Conservation (phyloP, 2,888 invertebrate species). For the Tribolium freemani region DNA sequence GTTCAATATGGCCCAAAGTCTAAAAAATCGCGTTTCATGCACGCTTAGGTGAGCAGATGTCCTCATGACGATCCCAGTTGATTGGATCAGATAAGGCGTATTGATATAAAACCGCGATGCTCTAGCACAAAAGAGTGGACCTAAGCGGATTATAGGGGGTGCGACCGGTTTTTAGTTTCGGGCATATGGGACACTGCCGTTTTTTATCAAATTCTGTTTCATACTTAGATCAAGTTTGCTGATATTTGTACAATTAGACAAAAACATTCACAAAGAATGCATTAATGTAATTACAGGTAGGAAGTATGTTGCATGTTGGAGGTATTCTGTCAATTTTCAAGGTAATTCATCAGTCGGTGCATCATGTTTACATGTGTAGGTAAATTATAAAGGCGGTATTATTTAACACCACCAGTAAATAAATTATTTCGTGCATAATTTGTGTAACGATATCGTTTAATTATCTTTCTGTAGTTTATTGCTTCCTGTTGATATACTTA, state of each 20-base stretch:
- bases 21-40: conserved; percentile 30
- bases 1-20: neutral
- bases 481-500: neutral
- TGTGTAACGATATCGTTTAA: neutral
- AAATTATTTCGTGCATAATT: neutral
- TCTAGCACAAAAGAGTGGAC: conserved; percentile 61
- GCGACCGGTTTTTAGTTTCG: conserved; percentile 65
- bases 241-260: neutral
- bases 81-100: conserved; percentile 62
- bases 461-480: neutral
- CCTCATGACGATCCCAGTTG: conserved; percentile 25
- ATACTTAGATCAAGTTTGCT: no score
- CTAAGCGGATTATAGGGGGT: conserved; percentile 62
- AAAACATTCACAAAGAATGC: neutral
- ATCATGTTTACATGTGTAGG: neutral
- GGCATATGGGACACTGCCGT: conserved; percentile 54
- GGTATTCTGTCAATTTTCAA: neutral
- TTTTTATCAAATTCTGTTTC: conserved; percentile 41
- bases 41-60: conserved; percentile 43
- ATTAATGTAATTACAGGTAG: neutral
- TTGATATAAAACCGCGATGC: conserved; percentile 64
- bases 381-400: neutral
- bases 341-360: neutral
- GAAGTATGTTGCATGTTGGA: neutral
- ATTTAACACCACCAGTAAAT: neutral